Evolutionary conservation across 2,888 invertebrate species (phyloP), one percentile per base, ranked within the genome.

Genomic region (Philhelius pedissequus): DNA sequence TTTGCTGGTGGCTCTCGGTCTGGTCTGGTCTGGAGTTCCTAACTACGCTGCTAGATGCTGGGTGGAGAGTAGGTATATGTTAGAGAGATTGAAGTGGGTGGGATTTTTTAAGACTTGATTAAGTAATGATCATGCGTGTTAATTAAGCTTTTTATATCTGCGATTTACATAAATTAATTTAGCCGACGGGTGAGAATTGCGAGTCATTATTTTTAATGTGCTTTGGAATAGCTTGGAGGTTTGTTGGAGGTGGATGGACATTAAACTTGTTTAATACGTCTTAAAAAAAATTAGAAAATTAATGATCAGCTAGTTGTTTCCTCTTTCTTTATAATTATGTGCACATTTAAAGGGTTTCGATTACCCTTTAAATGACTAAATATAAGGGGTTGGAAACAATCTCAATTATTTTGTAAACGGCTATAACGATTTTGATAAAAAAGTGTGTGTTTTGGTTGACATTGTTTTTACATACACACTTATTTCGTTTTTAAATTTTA

Each of bases 1-100:
- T n/a, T 75, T 60, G 64, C 48, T 62, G 52, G 64, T 64, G 48
- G 54, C 52, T 58, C n/a, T 20, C n/a, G 9, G n/a, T 18, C 25
- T 27, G 0, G 15, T 3, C 0, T 13, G 5, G 7, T 8, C 3
- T 56, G 15, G 2, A 18, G 38, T 5, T 56, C n/a, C n/a, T n/a
- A n/a, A n/a, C n/a, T n/a, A n/a, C n/a, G 13, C 1, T 35, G 40
- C 5, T 38, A 5, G 58, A 35, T 18, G n/a, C n/a, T n/a, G n/a
- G n/a, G n/a, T n/a, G n/a, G n/a, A 13, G 20, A 6, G 25, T 48
- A 6, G 6, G 9, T 18, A 18, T 7, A 4, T 6, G 22, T 38
- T 48, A 30, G 15, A 20, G 3, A 32, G 20, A 4, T 64, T 48
- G n/a, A 22, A 48, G 64, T 64, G 64, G 64, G 64, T 64, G 45